Conservation (phyloP, 2,888 invertebrate genomes). For the Synergus laeviventris region DNA sequence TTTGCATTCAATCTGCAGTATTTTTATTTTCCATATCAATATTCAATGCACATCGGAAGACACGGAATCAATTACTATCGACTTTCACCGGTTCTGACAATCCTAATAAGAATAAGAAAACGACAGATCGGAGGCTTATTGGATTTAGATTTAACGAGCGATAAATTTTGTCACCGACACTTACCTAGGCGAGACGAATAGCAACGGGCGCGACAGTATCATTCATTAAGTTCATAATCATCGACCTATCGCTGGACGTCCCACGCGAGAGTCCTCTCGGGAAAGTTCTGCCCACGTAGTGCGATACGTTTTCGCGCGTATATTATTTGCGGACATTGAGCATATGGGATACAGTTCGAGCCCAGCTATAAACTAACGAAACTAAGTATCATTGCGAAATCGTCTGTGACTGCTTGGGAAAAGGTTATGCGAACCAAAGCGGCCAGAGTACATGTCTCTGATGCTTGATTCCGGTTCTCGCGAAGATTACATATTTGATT, state of each 20-base stretch:
- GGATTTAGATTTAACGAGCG: constrained; percentile 35
- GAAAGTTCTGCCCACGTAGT: constrained; percentile 55
- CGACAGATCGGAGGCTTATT: constrained; percentile 30
- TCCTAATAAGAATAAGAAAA: constrained; percentile 19
- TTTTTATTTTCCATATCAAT: constrained; percentile 34
- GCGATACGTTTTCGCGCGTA: constrained; percentile 59
- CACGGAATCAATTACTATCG: constrained; percentile 31
- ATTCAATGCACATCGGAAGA: constrained; percentile 22
- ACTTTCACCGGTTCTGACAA: constrained; percentile 24
- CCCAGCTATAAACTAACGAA: constrained; percentile 60
- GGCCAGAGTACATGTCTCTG: constrained; percentile 32
- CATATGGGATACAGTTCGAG: constrained; percentile 41
- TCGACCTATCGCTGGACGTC: constrained; percentile 59
- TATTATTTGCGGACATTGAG: constrained; percentile 57
- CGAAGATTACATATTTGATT: constrained; percentile 24
- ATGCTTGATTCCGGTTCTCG: constrained; percentile 39
- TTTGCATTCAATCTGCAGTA: constrained; percentile 27
- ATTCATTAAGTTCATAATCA: constrained; percentile 61
- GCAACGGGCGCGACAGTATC: constrained; percentile 48
- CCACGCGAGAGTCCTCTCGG: constrained; percentile 58
- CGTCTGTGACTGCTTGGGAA: constrained; percentile 45
- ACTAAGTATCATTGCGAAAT: constrained; percentile 61
- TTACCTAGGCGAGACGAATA: constrained; percentile 25
- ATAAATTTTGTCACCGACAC: constrained; percentile 40
- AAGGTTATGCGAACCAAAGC: constrained; percentile 52